These are phyloP conservation scores for Prionchulus punctatus DNA, from an alignment of 2,888 invertebrate genomes.

Conservation along the genomic window DNA sequence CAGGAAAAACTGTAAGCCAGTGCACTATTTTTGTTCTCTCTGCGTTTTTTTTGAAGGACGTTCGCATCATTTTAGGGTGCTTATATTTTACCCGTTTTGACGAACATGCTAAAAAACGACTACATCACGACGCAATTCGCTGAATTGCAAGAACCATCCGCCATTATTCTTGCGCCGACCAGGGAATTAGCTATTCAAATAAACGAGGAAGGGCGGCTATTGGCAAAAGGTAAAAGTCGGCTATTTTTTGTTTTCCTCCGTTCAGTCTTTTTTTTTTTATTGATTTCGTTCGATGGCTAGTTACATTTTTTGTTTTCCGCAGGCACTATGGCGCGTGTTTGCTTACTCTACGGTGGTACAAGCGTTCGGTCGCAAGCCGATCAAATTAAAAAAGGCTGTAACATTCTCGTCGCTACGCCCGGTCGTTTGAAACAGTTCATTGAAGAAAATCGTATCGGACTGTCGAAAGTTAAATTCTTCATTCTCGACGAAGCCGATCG, in stretches of 20 bases:
- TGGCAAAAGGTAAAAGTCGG: background rate
- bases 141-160: slow-evolving; percentile 52
- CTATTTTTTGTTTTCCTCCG: background rate
- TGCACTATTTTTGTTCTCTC: background rate
- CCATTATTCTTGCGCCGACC: slow-evolving; percentile 71
- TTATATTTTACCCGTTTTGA: slow-evolving; percentile 72
- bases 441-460: slow-evolving; percentile 39
- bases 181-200: slow-evolving; percentile 79
- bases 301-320: slow-evolving; percentile 1
- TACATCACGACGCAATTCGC: slow-evolving; percentile 4
- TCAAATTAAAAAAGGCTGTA: slow-evolving; percentile 46
- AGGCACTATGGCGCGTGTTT: slow-evolving; percentile 51
- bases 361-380: slow-evolving; percentile 53
- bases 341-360: slow-evolving; percentile 69
- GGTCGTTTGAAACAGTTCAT: slow-evolving; percentile 54
- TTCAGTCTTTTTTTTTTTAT: background rate
- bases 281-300: too few species aligned
- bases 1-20: slow-evolving; percentile 68
- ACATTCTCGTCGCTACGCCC: slow-evolving; percentile 52
- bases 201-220: slow-evolving; percentile 44
- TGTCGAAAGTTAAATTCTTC: slow-evolving; percentile 47
- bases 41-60: background rate
- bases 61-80: slow-evolving; percentile 52
- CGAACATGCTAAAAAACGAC: slow-evolving; percentile 37
- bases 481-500: slow-evolving; percentile 65